Evolutionary conservation across 2,888 invertebrate species (phyloP).

Genomic region (Oligia strigilis): DNA sequence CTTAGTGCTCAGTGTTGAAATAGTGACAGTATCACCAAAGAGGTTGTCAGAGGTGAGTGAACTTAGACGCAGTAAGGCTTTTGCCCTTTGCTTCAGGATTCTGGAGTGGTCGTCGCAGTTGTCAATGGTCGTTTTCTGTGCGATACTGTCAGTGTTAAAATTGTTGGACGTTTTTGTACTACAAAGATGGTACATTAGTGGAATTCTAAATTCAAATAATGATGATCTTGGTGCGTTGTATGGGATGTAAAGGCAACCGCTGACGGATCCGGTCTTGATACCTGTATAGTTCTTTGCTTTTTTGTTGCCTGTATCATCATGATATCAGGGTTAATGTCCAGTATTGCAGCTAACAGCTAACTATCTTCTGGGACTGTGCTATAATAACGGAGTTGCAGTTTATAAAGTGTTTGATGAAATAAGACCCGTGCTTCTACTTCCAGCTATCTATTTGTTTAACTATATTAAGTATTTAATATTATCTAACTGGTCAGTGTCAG

Average conservation of each 20-base stretch:
- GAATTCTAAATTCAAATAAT: not conserved
- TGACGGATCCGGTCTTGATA: constrained; percentile 57
- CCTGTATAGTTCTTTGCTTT: constrained; percentile 51
- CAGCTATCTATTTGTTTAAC: not conserved
- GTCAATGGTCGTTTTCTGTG: constrained; percentile 53
- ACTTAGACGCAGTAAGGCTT: constrained; percentile 78
- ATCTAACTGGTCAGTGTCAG: not conserved
- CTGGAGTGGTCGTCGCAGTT: constrained; percentile 63
- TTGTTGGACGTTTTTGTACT: constrained; percentile 7
- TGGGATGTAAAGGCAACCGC: constrained; percentile 18
- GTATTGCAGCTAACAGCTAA: constrained; percentile 13
- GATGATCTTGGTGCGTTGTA: not conserved
- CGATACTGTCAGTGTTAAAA: constrained; percentile 49
- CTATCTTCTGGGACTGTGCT: constrained; percentile 8
- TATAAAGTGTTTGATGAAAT: not conserved
- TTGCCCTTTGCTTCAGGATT: constrained; percentile 78
- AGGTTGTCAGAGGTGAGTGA: constrained; percentile 81
- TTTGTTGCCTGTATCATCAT: constrained; percentile 47
- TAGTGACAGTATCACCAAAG: constrained; percentile 73
- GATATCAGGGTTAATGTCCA: constrained; percentile 51
- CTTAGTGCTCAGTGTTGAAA: constrained; percentile 68
- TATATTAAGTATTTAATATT: not conserved
- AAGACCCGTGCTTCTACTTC: not conserved
- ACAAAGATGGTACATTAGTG: not conserved
- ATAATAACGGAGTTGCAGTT: not conserved